Evolutionary conservation across 2,113 vertebrate genomes (phyloP).

Genomic region (Cyprinodon variegatus): DNA sequence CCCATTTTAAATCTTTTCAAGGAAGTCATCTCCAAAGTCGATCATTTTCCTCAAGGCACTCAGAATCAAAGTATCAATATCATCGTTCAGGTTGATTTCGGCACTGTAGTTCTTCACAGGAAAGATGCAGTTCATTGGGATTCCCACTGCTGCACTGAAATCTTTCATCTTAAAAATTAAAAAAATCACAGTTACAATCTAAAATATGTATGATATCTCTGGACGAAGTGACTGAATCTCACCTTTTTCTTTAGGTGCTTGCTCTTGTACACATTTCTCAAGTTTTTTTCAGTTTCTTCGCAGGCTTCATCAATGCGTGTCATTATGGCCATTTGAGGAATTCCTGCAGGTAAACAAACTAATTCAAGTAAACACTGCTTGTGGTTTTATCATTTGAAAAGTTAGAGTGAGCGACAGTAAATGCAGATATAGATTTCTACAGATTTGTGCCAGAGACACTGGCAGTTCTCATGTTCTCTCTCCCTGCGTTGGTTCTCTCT

Average conservation of each 20-base stretch:
- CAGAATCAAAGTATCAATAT: constrained; percentile 10
- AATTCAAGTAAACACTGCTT: too few relatives aligned
- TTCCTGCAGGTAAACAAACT: not conserved
- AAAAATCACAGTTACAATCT: not conserved
- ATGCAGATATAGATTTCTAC: not conserved
- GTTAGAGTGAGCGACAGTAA: not conserved
- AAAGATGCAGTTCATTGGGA: constrained; percentile 7
- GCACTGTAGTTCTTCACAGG: constrained; percentile 21
- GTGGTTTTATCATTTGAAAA: not conserved
- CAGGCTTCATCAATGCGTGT: constrained; percentile 9
- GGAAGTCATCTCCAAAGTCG: constrained; percentile 7
- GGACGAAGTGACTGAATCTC: not conserved
- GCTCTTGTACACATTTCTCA: constrained; percentile 11
- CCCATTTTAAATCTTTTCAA: not conserved
- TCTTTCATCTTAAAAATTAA: not conserved
- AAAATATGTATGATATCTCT: not conserved
- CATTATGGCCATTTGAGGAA: constrained; percentile 6
- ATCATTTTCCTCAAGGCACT: constrained; percentile 1
- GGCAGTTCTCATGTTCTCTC: too few relatives aligned
- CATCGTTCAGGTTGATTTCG: not conserved
- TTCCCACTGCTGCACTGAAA: not conserved
- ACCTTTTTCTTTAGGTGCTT: constrained; percentile 4
- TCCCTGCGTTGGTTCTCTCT: too few relatives aligned
- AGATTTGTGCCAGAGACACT: too few relatives aligned
- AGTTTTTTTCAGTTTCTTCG: not conserved